Evolutionary conservation across 2,888 invertebrate species (phyloP).

Genomic region (Xestia xanthographa): DNA sequence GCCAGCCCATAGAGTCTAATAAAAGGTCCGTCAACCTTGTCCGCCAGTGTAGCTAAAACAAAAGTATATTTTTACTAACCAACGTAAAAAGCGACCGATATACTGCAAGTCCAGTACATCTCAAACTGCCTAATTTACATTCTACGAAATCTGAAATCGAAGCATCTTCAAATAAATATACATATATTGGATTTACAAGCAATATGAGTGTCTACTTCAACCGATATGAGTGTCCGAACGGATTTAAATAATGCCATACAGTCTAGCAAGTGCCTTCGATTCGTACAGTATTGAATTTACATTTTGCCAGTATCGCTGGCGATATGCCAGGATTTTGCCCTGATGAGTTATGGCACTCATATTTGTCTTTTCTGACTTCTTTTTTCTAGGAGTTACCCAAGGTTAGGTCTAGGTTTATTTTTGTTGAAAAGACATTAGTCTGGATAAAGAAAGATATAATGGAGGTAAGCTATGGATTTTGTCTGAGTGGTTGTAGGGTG

Average conservation of each 20-base stretch:
- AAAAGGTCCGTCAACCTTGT: too few relatives aligned
- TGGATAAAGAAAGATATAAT: slow-evolving; percentile 34
- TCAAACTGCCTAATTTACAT: not conserved
- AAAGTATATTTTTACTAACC: too few relatives aligned
- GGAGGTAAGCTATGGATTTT: slow-evolving; percentile 25
- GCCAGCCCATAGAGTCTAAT: too few relatives aligned
- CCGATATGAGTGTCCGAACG: slow-evolving; percentile 57
- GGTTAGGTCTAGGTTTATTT: slow-evolving; percentile 55
- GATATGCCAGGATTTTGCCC: slow-evolving; percentile 53
- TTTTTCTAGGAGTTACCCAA: slow-evolving; percentile 55
- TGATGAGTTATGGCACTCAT: slow-evolving; percentile 77
- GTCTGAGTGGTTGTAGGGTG: not conserved
- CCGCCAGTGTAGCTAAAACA: too few relatives aligned
- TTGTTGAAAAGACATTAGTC: slow-evolving; percentile 33
- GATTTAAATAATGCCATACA: slow-evolving; percentile 69
- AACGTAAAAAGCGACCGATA: not conserved
- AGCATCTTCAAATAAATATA: slow-evolving; percentile 33
- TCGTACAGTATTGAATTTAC: slow-evolving; percentile 77
- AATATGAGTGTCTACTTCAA: slow-evolving; percentile 36
- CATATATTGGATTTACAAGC: slow-evolving; percentile 36
- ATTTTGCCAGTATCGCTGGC: slow-evolving; percentile 74
- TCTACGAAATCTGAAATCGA: slow-evolving; percentile 11
- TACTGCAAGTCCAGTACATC: too few relatives aligned
- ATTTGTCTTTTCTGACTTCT: slow-evolving; percentile 62
- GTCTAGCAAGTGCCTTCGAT: slow-evolving; percentile 67